Conservation (phyloP, 2,113 vertebrate genomes). For the Dascyllus trimaculatus region DNA sequence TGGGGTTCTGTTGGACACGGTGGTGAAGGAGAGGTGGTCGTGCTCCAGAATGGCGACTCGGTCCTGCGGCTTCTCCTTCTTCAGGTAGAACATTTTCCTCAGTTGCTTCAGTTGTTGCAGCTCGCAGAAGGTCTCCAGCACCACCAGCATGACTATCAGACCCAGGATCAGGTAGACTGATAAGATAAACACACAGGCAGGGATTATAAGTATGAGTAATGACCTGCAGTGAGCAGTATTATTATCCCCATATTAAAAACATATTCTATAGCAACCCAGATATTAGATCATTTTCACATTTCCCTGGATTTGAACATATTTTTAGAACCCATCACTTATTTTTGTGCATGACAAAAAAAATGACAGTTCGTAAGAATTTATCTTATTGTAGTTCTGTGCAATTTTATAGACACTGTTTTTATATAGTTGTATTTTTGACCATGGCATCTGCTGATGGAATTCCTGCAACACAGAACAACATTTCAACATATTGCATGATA, state of each 20-base stretch:
- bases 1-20: conserved; percentile 85
- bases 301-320: background rate
- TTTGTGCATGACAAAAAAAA: no score
- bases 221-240: background rate
- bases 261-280: background rate
- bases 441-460: no score
- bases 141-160: conserved; percentile 95
- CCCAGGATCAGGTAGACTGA: conserved; percentile 94
- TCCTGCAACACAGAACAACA: no score
- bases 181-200: conserved; percentile 1
- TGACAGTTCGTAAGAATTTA: no score
- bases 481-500: no score
- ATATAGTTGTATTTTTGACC: background rate
- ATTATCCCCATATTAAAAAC: background rate
- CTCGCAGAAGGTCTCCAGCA: conserved; percentile 97
- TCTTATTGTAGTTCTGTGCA: no score
- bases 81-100: conserved; percentile 95
- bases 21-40: conserved; percentile 94
- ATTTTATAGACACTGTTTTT: no score
- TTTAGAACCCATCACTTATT: background rate
- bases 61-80: conserved; percentile 94
- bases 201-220: background rate
- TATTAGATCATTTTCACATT: background rate
- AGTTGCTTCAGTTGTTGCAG: conserved; percentile 96
- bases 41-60: conserved; percentile 91